Conservation (phyloP, 1,140 invertebrate species). For the Grapholita molesta region DNA sequence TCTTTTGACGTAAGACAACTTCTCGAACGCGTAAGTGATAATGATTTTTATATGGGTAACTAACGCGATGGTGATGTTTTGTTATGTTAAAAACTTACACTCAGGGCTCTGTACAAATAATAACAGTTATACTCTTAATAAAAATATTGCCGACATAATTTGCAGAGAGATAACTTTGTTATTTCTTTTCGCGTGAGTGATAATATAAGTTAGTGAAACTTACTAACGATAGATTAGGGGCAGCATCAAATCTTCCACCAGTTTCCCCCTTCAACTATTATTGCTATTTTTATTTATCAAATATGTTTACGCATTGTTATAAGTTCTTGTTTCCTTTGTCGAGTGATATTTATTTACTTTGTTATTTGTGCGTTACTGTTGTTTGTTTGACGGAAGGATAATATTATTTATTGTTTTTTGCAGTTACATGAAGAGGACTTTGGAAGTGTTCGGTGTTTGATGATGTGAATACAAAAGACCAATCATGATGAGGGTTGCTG, state of each 20-base stretch:
- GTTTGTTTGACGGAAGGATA: neutral
- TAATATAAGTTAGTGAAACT: slow-evolving; percentile 29
- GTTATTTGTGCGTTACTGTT: slow-evolving; percentile 2
- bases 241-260: neutral
- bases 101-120: too few relatives aligned
- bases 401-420: neutral
- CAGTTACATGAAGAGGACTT: neutral
- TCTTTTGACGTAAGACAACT: too few relatives aligned
- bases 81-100: too few relatives aligned
- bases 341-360: neutral
- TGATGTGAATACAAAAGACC: slow-evolving; percentile 46
- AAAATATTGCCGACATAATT: neutral
- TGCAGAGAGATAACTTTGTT: slow-evolving; percentile 22
- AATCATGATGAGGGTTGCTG: slow-evolving; percentile 54
- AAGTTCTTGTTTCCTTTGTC: neutral
- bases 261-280: slow-evolving; percentile 9
- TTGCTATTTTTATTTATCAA: slow-evolving; percentile 13
- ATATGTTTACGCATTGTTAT: slow-evolving; percentile 7
- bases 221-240: slow-evolving; percentile 30
- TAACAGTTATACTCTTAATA: neutral
- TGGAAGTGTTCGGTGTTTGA: slow-evolving; percentile 31
- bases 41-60: too few relatives aligned
- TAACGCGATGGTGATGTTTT: too few relatives aligned
- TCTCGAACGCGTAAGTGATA: too few relatives aligned
- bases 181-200: slow-evolving; percentile 22